A percentile compares a stretch with the other conserved stretches of the same genome.
Evolutionary conservation across 2,797 vertebrate species (phyloP).

Genomic region (Platyrinchus mystaceus): DNA sequence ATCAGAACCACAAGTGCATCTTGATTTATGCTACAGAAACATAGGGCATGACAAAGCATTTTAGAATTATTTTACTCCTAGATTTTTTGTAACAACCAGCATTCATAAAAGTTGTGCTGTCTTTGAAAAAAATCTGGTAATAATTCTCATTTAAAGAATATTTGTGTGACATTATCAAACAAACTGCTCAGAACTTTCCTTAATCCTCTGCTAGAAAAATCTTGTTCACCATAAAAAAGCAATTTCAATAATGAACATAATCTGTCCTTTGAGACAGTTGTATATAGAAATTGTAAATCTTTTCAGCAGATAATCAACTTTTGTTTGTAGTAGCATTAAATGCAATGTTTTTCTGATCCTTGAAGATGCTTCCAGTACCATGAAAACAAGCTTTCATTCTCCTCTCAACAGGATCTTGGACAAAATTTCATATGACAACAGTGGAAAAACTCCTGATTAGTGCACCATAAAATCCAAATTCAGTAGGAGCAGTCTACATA

Average conservation of each 20-base stretch:
- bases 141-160: not conserved
- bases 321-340: not conserved
- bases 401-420: not conserved
- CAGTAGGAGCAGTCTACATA: accelerated
- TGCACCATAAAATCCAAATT: not conserved
- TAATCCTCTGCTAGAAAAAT: not conserved
- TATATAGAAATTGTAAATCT: not conserved
- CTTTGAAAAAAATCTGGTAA: not conserved
- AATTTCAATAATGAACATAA: not conserved
- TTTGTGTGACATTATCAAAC: not conserved
- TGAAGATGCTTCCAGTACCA: not conserved
- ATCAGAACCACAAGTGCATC: accelerated
- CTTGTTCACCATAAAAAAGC: not conserved
- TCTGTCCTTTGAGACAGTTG: not conserved
- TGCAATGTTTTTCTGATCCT: not conserved
- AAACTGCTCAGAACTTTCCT: not conserved
- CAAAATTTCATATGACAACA: not conserved
- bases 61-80: not conserved
- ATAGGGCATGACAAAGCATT: not conserved
- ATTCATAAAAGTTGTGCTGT: not conserved
- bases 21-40: not conserved
- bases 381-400: not conserved
- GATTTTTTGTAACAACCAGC: not conserved
- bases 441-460: not conserved
- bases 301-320: not conserved